Base-by-base conservation (phyloP, 2,113 vertebrate genomes). In the Otis tarda region DNA sequence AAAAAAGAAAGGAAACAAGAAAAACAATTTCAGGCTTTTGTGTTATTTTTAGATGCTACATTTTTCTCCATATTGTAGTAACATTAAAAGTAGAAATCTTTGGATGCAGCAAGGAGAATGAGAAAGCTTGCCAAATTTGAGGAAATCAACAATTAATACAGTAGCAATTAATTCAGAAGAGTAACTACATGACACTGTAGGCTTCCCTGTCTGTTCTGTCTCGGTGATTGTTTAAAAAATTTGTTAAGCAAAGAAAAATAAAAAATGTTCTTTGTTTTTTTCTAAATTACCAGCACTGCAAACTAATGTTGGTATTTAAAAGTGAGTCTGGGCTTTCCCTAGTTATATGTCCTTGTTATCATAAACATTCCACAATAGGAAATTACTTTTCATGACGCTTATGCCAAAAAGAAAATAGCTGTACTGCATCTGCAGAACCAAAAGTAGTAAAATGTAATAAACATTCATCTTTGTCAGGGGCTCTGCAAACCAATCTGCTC, bases 381-480 rank as follows among this genome's bases (percentile, higher is more conserved):
- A 93, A 96, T 94, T 82, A 92, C 71, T 87, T 84, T 87, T 82
- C 0, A 1, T 79, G 89, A 94, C 2, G n/a, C 90, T 86, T 70
- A 61, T 6, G 14, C 55, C 76, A 87, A 71, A 89, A 92, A 95
- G 74, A 89, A 96, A 96, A 94, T 79, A 94, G 96, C 89, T 87
- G 31, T 87, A 93, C 71, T 93, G 69, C 89, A 91, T 95, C 95
- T 92, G 83, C 74, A 96, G 80, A 81, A 87, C 41, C 65, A 55
- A 91, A 93, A 87, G 92, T 6, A 91, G 96, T 84, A 95, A 95
- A 96, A 69, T 31, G 86, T 12, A 93, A 94, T 82, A 96, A 94
- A 87, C 83, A 87, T 94, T 68, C 55, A 53, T 93, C 91, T 93
- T 89, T 92, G 91, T 91, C 95, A 92, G 47, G 41, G 83, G 86